Conservation (phyloP, 2,797 vertebrate species). For the Podarcis siculus region DNA sequence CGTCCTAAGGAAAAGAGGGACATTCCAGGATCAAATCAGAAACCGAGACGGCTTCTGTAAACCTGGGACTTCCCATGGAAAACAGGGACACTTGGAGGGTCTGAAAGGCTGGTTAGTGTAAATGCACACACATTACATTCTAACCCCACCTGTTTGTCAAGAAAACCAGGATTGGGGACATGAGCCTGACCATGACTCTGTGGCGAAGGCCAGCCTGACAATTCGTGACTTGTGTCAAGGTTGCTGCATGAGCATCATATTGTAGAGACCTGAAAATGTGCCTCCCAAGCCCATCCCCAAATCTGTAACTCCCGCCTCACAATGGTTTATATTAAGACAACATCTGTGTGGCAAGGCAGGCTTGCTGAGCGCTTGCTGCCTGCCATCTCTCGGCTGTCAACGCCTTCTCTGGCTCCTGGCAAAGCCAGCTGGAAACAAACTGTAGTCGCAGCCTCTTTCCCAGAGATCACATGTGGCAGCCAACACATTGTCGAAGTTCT, state of each 20-base stretch:
- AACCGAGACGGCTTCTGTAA: too few relatives aligned
- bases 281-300: neutral
- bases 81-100: too few relatives aligned
- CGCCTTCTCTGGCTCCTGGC: neutral
- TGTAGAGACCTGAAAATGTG: too few relatives aligned
- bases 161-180: too few relatives aligned
- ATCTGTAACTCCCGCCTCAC: too few relatives aligned
- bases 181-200: neutral
- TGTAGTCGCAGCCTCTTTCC: neutral
- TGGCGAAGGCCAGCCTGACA: neutral
- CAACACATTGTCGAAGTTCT: neutral
- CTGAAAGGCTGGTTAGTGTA: too few relatives aligned
- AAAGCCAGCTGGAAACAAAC: conserved; percentile 34
- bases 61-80: too few relatives aligned
- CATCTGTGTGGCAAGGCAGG: conserved; percentile 5
- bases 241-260: neutral
- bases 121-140: neutral
- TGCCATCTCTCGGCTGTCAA: conserved; percentile 6
- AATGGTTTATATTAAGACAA: neutral
- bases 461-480: neutral
- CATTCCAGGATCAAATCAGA: too few relatives aligned
- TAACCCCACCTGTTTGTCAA: neutral
- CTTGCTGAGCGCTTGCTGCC: neutral
- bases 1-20: too few relatives aligned
- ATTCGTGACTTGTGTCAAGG: neutral